Evolutionary conservation across 1,140 invertebrate genomes (phyloP).

Genomic region (Drosophila kepulauana): DNA sequence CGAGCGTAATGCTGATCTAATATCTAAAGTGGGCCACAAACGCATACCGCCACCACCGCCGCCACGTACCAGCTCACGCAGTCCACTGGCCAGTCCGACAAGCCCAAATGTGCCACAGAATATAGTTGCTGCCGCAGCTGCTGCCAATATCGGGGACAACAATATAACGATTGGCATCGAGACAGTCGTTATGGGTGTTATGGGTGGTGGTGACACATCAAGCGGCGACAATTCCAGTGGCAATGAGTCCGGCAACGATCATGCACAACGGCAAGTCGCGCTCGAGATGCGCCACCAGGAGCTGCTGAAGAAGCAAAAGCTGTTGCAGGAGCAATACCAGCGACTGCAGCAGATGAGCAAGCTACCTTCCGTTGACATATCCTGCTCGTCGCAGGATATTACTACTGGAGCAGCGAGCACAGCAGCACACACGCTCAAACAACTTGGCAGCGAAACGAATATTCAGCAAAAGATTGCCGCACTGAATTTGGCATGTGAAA

Average conservation of each 20-base stretch:
- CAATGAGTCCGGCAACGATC: slow-evolving; percentile 90
- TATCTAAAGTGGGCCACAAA: slow-evolving; percentile 88
- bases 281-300: slow-evolving; percentile 94
- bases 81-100: slow-evolving; percentile 92
- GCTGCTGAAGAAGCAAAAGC: slow-evolving; percentile 92
- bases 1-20: slow-evolving; percentile 90
- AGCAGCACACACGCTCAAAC: slow-evolving; percentile 89
- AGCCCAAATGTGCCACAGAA: slow-evolving; percentile 87
- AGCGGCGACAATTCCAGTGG: slow-evolving; percentile 82
- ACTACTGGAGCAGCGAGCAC: slow-evolving; percentile 82
- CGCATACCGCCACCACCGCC: slow-evolving; percentile 94
- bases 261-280: slow-evolving; percentile 88
- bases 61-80: slow-evolving; percentile 92
- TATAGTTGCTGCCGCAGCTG: slow-evolving; percentile 59
- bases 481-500: slow-evolving; percentile 65
- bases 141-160: slow-evolving; percentile 25
- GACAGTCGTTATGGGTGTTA: slow-evolving; percentile 1
- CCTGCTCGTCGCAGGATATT: slow-evolving; percentile 71
- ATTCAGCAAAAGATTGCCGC: slow-evolving; percentile 92
- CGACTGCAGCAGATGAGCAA: slow-evolving; percentile 93
- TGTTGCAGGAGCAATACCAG: slow-evolving; percentile 95
- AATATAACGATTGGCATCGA: slow-evolving; percentile 20
- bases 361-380: slow-evolving; percentile 88
- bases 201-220: slow-evolving; percentile 51
- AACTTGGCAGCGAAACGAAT: slow-evolving; percentile 95